phyloP scores from a whole-genome alignment of 2,797 vertebrate genomes.

The Helicolenus hilgendorfi region DNA sequence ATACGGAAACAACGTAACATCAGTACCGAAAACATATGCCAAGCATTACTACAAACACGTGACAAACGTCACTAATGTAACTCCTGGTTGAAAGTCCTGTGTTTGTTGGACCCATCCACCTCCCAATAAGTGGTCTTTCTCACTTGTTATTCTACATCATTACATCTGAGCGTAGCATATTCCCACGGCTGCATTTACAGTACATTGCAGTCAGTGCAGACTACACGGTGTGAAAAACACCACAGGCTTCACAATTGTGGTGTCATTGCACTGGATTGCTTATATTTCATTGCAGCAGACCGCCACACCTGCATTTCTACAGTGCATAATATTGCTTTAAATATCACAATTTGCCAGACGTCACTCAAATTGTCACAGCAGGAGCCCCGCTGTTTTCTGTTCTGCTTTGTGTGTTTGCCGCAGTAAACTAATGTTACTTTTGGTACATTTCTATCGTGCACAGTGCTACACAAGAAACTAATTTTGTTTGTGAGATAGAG shows the following conservation, averaged over 20 bases:
- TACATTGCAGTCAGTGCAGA: background rate
- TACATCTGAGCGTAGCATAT: no score
- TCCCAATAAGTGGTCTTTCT: no score
- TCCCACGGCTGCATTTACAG: no score
- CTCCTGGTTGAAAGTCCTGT: no score
- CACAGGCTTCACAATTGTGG: slow-evolving; percentile 11
- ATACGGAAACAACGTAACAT: no score
- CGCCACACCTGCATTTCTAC: slow-evolving; percentile 12
- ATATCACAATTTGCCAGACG: slow-evolving; percentile 49
- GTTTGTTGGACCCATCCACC: no score
- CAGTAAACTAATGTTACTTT: slow-evolving; percentile 33
- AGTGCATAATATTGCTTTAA: slow-evolving; percentile 39
- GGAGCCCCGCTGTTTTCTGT: slow-evolving; percentile 39
- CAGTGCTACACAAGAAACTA: slow-evolving; percentile 1
- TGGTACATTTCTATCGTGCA: background rate
- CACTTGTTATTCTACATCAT: no score
- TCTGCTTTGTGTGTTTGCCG: slow-evolving; percentile 44
- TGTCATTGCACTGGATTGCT: slow-evolving; percentile 23
- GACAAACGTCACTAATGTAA: no score
- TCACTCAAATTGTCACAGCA: slow-evolving; percentile 64
- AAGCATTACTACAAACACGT: no score
- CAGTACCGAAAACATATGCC: no score
- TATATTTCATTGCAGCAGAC: slow-evolving; percentile 24
- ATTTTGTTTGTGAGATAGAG: background rate
- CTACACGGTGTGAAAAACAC: background rate